Base-by-base conservation (phyloP, 2,113 vertebrate genomes). In the Plecturocebus donacophilus region DNA sequence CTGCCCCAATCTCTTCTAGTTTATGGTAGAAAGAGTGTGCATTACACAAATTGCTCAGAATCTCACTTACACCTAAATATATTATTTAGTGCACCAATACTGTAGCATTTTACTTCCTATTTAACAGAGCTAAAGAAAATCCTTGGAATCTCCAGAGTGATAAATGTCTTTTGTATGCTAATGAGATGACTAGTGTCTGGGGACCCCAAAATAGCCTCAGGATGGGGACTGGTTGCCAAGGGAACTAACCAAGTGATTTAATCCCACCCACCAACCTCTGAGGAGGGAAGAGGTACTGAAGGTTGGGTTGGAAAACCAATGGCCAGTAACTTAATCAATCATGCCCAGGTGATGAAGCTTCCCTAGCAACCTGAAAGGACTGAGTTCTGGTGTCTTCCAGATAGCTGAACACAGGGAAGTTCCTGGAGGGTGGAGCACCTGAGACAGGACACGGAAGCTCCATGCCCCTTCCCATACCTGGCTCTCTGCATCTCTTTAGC, bases 1-100 rank as follows among this genome's bases (percentile, higher is more conserved):
- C n/a, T 70, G 20, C 86, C 94, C 98, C 87, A 81, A 27, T 42
- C 80, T 52, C 81, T 94, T 97, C 94, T 97, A 70, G 49, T 95
- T 98, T 98, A 96, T 96, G 90, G 90, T 90, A 47, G n/a, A 4
- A 82, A 92, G 38, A 47, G 5, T 21, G 25, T 38, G 93, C 6
- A 97, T 95, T 21, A 49, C 79, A 45, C 70, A 75, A 91, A 20
- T 82, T 90, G 1, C 75, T 97, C 75, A 66, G 71, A 87, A 70
- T 47, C 86, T 98, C 96, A 47, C 27, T 93, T 77, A 20, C 16
- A 2, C 0, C 23, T 42, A 82, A 73, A 38, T 49, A 10, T 56
- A 56, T 86, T 94, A 91, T 87, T 61, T 23, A 45, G 87, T 91
- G n/a, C 12, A 68, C 93, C 91, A 45, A 96, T 91, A 96, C 75